A percentile compares a stretch with the other conserved stretches of the same genome.
Conservation (phyloP, 2,888 invertebrate species). For the Panopea generosa region DNA sequence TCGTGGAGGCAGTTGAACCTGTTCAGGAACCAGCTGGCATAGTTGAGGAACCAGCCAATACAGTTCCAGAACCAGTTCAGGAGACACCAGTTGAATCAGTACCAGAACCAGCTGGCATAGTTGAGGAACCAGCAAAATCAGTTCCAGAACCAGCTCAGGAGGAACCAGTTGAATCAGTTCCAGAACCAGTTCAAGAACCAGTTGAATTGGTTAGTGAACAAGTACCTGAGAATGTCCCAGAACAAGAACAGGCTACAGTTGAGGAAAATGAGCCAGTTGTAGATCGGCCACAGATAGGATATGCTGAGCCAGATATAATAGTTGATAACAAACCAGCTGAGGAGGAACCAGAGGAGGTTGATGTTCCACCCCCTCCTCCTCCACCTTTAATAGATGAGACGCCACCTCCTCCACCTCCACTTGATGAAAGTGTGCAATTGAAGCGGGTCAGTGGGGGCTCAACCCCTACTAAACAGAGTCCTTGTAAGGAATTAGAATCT, state of each 20-base stretch:
- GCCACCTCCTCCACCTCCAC: constrained; percentile 61
- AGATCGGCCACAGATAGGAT: constrained; percentile 37
- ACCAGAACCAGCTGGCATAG: constrained; percentile 15
- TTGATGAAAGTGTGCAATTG: constrained; percentile 61
- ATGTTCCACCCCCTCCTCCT: constrained; percentile 56
- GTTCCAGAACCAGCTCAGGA: constrained; percentile 10
- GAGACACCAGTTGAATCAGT: constrained; percentile 16
- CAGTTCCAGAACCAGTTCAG: constrained; percentile 13
- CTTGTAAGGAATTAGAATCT: constrained; percentile 41
- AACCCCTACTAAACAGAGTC: constrained; percentile 58
- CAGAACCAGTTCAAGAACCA: constrained; percentile 13
- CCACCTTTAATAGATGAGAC: constrained; percentile 57
- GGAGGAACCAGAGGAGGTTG: constrained; percentile 37
- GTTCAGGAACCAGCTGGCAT: too few relatives aligned
- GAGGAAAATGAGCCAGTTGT: constrained; percentile 16
- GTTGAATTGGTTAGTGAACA: background rate
- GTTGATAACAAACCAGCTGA: constrained; percentile 60
- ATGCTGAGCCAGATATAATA: constrained; percentile 56
- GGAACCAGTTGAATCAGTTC: constrained; percentile 10
- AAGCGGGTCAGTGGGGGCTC: constrained; percentile 62
- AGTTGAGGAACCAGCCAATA: too few relatives aligned
- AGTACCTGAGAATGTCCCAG: constrained; percentile 16
- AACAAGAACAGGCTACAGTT: constrained; percentile 15
- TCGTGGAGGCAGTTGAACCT: constrained; percentile 18
- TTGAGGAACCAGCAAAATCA: constrained; percentile 7